Evolutionary conservation across 2,797 vertebrate species (phyloP).

Genomic region (Melanotaenia pygmaea): DNA sequence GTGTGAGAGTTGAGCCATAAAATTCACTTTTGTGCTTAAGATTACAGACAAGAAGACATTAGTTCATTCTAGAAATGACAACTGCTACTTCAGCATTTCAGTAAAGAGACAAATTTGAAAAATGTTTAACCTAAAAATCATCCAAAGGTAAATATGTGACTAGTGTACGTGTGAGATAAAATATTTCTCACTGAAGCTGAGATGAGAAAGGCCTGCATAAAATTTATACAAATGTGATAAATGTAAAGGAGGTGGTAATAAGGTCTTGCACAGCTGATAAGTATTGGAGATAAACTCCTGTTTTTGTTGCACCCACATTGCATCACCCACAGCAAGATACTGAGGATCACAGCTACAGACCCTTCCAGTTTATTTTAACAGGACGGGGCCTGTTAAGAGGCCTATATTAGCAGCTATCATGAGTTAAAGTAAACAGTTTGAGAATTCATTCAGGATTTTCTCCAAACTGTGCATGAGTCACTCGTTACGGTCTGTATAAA

Average conservation of each 20-base stretch:
- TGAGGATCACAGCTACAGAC: neutral
- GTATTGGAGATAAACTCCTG: slow-evolving; percentile 17
- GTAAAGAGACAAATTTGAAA: no score
- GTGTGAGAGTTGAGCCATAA: no score
- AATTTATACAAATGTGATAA: slow-evolving; percentile 5
- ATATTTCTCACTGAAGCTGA: neutral
- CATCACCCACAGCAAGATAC: slow-evolving; percentile 33
- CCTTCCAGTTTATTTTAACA: neutral
- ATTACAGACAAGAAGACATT: no score
- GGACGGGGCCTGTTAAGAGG: slow-evolving; percentile 2
- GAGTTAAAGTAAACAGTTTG: slow-evolving; percentile 33
- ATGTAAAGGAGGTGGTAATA: slow-evolving; percentile 1
- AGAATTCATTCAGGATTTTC: slow-evolving; percentile 26
- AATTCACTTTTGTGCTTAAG: no score
- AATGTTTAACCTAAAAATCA: neutral
- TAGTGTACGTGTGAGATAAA: neutral
- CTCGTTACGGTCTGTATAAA: slow-evolving; percentile 3
- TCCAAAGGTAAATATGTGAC: neutral
- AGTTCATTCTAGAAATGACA: no score
- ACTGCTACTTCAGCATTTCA: no score
- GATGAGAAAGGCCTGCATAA: neutral
- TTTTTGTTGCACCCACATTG: slow-evolving; percentile 47
- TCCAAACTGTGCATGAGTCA: slow-evolving; percentile 10
- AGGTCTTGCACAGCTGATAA: slow-evolving; percentile 29
- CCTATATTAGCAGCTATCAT: slow-evolving; percentile 30